Base-by-base conservation (phyloP, 2,113 vertebrate species). In the Ovibos moschatus region DNA sequence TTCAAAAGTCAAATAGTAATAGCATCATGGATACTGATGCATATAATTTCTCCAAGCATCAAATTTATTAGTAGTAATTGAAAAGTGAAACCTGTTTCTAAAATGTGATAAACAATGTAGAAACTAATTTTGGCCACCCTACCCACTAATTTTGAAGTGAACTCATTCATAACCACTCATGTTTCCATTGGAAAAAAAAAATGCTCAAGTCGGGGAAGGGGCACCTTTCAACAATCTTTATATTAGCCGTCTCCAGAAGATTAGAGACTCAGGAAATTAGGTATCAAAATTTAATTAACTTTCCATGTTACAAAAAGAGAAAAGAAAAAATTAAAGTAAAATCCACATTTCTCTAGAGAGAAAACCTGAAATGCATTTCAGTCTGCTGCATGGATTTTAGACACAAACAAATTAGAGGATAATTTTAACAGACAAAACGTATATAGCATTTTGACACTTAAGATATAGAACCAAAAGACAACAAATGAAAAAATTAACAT, bases 271-370 rank as follows among this genome's bases (percentile, higher is more conserved):
- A 51, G 50, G 74, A 95, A 89, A 90, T 86, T 85, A 96, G 89
- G 40, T 91, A 93, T 88, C 83, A 97, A 89, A 92, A 88, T 91
- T 74, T 94, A 96, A 97, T 94, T 92, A 94, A 95, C 79, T 94
- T 83, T 87, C 50, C 71, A 95, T 76, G 10, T 84, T 40, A 89
- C 58, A 50, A 14, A 36, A 71, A 64, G 36, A 14, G 88, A 78
- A 78, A 81, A 45, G 16, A 8, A 78, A 58, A 50, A 57, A 74
- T 36, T 9, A 53, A 58, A 50, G 6, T 84, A 89, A 92, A 57
- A 83, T 50, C 15, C 33, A 87, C 51, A 78, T 83, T 89, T 33
- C 30, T 96, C 78, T 86, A 27, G 25, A 93, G 57, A 95, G 92
- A 55, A 82, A 92, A 95, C 64, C 74, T 85, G 40, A 97, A 47